Evolutionary conservation across 2,888 invertebrate species (phyloP), one percentile per base, ranked within the genome.

Genomic region (Branchipolynoe longqiensis): DNA sequence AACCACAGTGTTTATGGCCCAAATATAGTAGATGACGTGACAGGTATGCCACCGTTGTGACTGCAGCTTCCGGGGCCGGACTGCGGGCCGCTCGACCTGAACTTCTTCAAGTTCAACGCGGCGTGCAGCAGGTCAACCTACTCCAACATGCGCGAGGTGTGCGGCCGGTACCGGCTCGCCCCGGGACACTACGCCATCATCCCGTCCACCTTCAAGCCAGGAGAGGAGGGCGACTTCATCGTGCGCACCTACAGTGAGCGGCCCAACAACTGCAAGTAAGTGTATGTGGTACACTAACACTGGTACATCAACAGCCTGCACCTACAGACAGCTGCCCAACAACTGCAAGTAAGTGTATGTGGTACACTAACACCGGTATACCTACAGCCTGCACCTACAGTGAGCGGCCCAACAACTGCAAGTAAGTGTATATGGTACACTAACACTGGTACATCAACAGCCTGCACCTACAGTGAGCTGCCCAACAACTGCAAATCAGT

Each of bases 371-470:
- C n/a, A n/a, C n/a, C n/a, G n/a, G n/a, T n/a, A n/a, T n/a, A n/a
- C n/a, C n/a, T n/a, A n/a, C n/a, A n/a, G n/a, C n/a, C n/a, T n/a
- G 99, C 90, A 97, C 98, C 88, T 99, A 98, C 96, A 97, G 98
- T 59, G 99, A 99, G 62, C 88, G 88, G 33, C 58, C 74, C 2
- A 62, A 58, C 40, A 83, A 69, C 31, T 38, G 85, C n/a, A 8
- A 48, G 88, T 89, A 40, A 82, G 74, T 64, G 14, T n/a, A n/a
- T 12, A n/a, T 12, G 48, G 48, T 18, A 8, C n/a, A n/a, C n/a
- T n/a, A n/a, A n/a, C n/a, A n/a, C n/a, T n/a, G n/a, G n/a, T n/a
- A n/a, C n/a, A n/a, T n/a, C n/a, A n/a, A n/a, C n/a, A n/a, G n/a
- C n/a, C n/a, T n/a, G 99, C 90, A 97, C 98, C 88, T 99, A 98